Evolutionary conservation across 30 jellyfish, hydroid and myxozoan species (phyloP).

Genomic region (Hydractinia symbiolongicarpus): DNA sequence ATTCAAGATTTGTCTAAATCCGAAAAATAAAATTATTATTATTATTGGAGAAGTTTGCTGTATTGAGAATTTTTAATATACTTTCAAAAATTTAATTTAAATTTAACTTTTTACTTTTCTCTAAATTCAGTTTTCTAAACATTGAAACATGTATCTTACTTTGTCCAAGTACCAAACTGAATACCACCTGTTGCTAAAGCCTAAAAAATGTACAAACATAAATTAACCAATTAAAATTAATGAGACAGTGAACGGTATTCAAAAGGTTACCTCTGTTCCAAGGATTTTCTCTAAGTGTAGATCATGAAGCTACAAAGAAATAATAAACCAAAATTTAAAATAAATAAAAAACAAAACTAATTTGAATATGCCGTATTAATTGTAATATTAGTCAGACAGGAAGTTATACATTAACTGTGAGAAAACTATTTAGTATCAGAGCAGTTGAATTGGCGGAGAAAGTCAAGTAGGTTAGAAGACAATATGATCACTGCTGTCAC

Average conservation of each 20-base stretch:
- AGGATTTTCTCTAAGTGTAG: conserved; percentile 65
- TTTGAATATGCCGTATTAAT: too few relatives aligned
- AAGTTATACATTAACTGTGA: too few relatives aligned
- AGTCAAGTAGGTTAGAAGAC: too few relatives aligned
- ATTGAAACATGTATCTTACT: conserved; percentile 24
- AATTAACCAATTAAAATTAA: background rate
- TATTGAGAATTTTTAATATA: too few relatives aligned
- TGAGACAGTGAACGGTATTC: background rate
- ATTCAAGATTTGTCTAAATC: conserved; percentile 51
- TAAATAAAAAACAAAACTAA: too few relatives aligned
- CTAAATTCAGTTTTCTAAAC: too few relatives aligned
- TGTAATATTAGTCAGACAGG: too few relatives aligned
- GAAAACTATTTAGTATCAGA: too few relatives aligned
- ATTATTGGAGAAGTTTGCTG: too few relatives aligned
- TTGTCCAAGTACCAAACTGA: conserved; percentile 76
- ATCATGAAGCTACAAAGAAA: conserved; percentile 57
- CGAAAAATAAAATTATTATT: background rate
- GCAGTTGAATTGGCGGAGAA: too few relatives aligned
- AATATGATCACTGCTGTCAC: conserved; percentile 7
- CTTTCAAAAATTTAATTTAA: too few relatives aligned
- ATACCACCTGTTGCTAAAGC: conserved; percentile 59
- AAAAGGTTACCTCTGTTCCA: conserved; percentile 61
- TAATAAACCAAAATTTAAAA: background rate
- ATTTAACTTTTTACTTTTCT: too few relatives aligned
- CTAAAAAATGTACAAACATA: conserved; percentile 21